Conservation (phyloP, 1,140 invertebrate genomes). For the Trachymyrmex septentrionalis region DNA sequence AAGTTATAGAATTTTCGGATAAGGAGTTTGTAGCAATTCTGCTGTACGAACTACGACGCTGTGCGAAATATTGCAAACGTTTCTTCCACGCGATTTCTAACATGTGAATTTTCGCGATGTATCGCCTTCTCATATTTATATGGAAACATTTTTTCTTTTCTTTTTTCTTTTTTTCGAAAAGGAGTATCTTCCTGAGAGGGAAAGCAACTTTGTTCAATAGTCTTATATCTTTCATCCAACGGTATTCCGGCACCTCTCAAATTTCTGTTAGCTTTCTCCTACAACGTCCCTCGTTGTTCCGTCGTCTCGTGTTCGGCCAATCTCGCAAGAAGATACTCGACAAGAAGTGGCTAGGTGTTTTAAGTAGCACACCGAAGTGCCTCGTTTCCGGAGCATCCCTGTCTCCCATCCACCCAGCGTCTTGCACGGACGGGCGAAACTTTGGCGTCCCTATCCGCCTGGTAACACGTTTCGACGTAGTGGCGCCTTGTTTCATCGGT, state of each 20-base stretch:
- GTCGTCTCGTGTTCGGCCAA: conserved; percentile 56
- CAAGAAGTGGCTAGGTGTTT: conserved; percentile 63
- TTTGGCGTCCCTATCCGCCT: conserved; percentile 35
- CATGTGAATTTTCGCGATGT: not conserved
- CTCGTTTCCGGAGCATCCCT: conserved; percentile 42
- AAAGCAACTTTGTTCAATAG: conserved; percentile 26
- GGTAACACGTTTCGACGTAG: conserved; percentile 64
- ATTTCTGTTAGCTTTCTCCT: conserved; percentile 60
- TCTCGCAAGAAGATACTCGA: conserved; percentile 65
- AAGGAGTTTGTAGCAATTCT: too few species aligned
- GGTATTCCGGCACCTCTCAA: conserved; percentile 56
- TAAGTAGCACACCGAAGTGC: conserved; percentile 61
- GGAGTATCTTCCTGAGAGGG: not conserved
- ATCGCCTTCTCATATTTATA: not conserved
- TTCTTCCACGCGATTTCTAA: not conserved
- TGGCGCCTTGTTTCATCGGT: conserved; percentile 61
- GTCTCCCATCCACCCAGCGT: conserved; percentile 50
- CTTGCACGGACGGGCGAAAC: conserved; percentile 53
- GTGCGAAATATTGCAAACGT: not conserved
- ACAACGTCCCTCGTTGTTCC: conserved; percentile 24
- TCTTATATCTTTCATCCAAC: conserved; percentile 5
- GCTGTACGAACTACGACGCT: not conserved
- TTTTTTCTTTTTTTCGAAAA: not conserved
- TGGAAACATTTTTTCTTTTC: not conserved
- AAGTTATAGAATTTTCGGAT: too few species aligned